These are phyloP conservation scores for Aulostomus chinensis DNA, from an alignment of 2,797 vertebrate species.

Conservation along the genomic window DNA sequence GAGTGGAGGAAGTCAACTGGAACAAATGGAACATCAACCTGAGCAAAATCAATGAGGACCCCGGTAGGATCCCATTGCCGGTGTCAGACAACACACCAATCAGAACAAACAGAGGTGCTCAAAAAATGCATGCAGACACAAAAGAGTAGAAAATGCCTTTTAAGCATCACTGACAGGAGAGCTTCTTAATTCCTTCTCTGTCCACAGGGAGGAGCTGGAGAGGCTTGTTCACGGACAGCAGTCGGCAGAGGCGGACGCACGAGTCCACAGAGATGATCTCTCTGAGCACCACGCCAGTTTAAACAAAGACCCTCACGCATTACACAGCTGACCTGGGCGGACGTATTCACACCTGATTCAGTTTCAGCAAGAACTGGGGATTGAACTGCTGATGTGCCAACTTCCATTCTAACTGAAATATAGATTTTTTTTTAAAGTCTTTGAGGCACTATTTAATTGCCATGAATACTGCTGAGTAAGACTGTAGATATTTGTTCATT, in stretches of 20 bases:
- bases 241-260: conserved; percentile 1
- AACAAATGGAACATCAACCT: conserved; percentile 93
- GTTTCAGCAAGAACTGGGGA: too few species aligned
- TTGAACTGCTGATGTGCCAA: too few species aligned
- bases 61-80: conserved; percentile 66
- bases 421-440: neutral
- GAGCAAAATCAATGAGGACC: conserved; percentile 93
- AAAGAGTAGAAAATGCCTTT: neutral
- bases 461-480: neutral
- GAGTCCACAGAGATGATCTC: conserved; percentile 63
- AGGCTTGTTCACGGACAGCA: conserved; percentile 39
- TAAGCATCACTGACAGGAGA: neutral
- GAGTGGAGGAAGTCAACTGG: conserved; percentile 98
- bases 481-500: conserved; percentile 1
- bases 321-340: neutral
- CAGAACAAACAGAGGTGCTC: conserved; percentile 32
- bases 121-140: neutral
- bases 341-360: too few species aligned
- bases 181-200: conserved; percentile 9
- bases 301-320: conserved; percentile 15
- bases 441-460: conserved; percentile 2
- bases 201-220: conserved; percentile 75
- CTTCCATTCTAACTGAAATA: too few species aligned
- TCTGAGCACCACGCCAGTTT: conserved; percentile 30
- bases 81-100: neutral